Evolutionary conservation across 2,888 invertebrate genomes (phyloP), one percentile per base, ranked within the genome.

Genomic region (Dasypogon diadema): DNA sequence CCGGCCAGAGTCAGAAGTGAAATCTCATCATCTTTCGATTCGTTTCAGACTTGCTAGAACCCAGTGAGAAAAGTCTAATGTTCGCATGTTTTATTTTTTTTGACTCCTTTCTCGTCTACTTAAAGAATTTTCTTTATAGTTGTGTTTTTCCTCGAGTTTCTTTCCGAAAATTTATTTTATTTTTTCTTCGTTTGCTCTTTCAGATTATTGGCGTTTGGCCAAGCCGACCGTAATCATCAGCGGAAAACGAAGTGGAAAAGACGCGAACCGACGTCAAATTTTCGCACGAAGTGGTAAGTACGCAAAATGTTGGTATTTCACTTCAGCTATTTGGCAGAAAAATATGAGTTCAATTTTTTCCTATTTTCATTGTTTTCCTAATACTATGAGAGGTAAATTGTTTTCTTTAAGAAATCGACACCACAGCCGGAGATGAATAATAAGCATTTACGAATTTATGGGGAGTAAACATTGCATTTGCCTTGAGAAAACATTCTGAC

Each of bases 171-270:
- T 30, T 72, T 37, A 73, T 37, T 26, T 73, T 58, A 55, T 46
- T 63, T 37, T 75, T 34, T 65, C 22, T 70, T 68, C 21, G 63
- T 12, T 63, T 24, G n/a, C n/a, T n/a, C 6, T 75, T 75, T 55
- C 55, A 75, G 75, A 46, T 56, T 65, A 37, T 55, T 75, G 75
- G 75, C 75, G 51, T 37, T 24, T 56, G 30, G 55, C 68, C 75
- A 75, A 56, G 58, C 14, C 24, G 55, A 63, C 75, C 42, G 46
- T 55, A 63, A 60, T 34, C 70, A 68, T 75, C 75, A 63, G 26
- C 30, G 54, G 75, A 55, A 75, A 48, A 51, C 26, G 26, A 74
- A 63, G 54, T 51, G 54, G 65, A 63, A 51, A 51, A 42, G 54
- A 2, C 21, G 34, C 30, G 30, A 30, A 37, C 6, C 37, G 18